A percentile compares a stretch with the other conserved stretches of the same genome.
These are phyloP conservation scores for Dendrocincla tyrannina DNA, from an alignment of 2,797 vertebrate species.

Conservation along the genomic window DNA sequence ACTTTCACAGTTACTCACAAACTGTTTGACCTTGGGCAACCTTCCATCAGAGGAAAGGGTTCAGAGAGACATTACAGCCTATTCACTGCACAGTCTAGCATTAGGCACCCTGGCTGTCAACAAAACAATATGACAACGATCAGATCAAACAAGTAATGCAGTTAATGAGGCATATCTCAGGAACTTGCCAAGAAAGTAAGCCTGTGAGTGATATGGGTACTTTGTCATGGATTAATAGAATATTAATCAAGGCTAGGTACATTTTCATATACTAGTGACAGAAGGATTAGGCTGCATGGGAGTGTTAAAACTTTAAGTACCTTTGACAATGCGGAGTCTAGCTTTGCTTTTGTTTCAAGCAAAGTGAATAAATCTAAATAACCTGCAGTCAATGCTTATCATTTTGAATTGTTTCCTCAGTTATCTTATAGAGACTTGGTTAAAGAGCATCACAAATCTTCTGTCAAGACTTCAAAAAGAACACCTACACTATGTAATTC, in stretches of 20 bases:
- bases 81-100: not conserved
- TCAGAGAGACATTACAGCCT: not conserved
- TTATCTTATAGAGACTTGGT: not conserved
- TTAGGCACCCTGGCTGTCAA: not conserved
- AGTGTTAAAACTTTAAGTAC: not conserved
- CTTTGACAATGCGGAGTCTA: not conserved
- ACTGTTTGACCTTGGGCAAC: not conserved
- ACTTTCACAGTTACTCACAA: not conserved
- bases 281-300: not conserved
- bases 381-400: not conserved
- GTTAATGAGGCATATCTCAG: not conserved
- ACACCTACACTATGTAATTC: not conserved
- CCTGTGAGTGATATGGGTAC: not conserved
- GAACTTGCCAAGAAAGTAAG: not conserved
- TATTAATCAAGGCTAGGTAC: not conserved
- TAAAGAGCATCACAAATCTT: not conserved
- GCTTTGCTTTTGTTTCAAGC: not conserved
- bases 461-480: not conserved
- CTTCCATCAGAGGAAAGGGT: not conserved
- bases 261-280: not conserved
- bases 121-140: rapidly evolving
- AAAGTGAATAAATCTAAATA: not conserved
- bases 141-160: not conserved
- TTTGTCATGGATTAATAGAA: constrained; percentile 9
- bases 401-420: not conserved